phyloP scores from a whole-genome alignment of 2,888 invertebrate species.

The Julus scandinavius region DNA sequence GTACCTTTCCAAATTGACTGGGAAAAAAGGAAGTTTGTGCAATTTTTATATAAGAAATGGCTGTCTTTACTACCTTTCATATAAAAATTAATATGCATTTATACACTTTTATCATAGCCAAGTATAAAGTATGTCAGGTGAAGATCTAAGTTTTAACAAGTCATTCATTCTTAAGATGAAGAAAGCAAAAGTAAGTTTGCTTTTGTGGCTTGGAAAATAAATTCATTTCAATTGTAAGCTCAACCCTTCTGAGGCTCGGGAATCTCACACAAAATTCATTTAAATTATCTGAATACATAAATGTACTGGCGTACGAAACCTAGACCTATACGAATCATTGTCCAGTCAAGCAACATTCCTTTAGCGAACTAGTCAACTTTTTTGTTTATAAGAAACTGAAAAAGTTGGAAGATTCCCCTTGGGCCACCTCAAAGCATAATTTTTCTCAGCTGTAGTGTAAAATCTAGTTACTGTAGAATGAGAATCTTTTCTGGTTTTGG shows the following conservation, averaged over 20 bases:
- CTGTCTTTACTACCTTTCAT: too few relatives aligned
- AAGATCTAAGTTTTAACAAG: too few relatives aligned
- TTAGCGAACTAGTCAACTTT: background rate
- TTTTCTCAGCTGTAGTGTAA: slow-evolving; percentile 11
- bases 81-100: too few relatives aligned
- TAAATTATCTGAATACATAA: background rate
- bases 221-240: background rate
- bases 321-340: background rate
- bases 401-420: background rate
- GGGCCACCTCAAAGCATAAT: slow-evolving; percentile 1
- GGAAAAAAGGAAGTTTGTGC: too few relatives aligned
- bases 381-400: background rate
- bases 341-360: slow-evolving; percentile 13
- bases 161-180: too few relatives aligned
- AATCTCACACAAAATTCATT: background rate
- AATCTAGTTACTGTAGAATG: background rate
- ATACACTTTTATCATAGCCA: too few relatives aligned
- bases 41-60: too few relatives aligned
- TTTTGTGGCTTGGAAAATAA: background rate
- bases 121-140: too few relatives aligned
- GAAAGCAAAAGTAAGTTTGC: too few relatives aligned
- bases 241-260: background rate
- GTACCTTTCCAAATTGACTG: too few relatives aligned
- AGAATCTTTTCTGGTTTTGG: background rate
- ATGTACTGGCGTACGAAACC: background rate